phyloP scores from a whole-genome alignment of 2,113 vertebrate genomes.

The Takifugu flavidus region DNA sequence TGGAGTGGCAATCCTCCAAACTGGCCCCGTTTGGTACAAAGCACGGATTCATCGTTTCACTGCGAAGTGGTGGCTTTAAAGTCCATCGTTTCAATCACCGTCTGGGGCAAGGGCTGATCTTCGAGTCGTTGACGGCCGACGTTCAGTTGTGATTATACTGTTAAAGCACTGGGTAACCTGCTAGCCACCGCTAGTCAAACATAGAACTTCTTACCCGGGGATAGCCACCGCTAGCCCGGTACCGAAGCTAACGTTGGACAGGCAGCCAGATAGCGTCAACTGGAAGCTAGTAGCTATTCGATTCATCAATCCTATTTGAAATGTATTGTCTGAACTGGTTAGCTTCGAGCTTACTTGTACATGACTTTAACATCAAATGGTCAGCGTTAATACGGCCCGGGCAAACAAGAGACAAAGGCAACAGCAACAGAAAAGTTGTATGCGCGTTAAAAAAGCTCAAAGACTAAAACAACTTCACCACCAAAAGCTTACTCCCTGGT shows the following conservation, averaged over 20 bases:
- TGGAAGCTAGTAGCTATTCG: slow-evolving; percentile 48
- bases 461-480: slow-evolving; percentile 56
- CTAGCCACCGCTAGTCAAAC: slow-evolving; percentile 50
- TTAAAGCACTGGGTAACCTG: slow-evolving; percentile 54
- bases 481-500: slow-evolving; percentile 45
- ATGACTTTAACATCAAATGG: slow-evolving; percentile 28
- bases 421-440: slow-evolving; percentile 36
- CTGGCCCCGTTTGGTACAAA: slow-evolving; percentile 99
- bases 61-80: slow-evolving; percentile 83
- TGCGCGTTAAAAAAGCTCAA: slow-evolving; percentile 27
- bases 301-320: slow-evolving; percentile 63
- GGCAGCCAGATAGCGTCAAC: slow-evolving; percentile 55
- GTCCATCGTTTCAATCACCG: slow-evolving; percentile 93
- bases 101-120: slow-evolving; percentile 55
- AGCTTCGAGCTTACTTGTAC: slow-evolving; percentile 49
- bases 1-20: slow-evolving; percentile 99
- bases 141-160: slow-evolving; percentile 52
- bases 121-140: slow-evolving; percentile 36
- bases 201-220: slow-evolving; percentile 63
- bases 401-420: slow-evolving; percentile 5
- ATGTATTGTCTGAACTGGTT: slow-evolving; percentile 65
- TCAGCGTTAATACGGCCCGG: slow-evolving; percentile 24
- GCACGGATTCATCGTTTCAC: slow-evolving; percentile 98
- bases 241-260: slow-evolving; percentile 61
- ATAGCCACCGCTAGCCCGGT: slow-evolving; percentile 59